Percentiles rank a stretch among this genome's conserved stretches.
These are phyloP conservation scores for Drosophila sturtevanti DNA, from an alignment of 1,140 invertebrate genomes.

Conservation along the genomic window DNA sequence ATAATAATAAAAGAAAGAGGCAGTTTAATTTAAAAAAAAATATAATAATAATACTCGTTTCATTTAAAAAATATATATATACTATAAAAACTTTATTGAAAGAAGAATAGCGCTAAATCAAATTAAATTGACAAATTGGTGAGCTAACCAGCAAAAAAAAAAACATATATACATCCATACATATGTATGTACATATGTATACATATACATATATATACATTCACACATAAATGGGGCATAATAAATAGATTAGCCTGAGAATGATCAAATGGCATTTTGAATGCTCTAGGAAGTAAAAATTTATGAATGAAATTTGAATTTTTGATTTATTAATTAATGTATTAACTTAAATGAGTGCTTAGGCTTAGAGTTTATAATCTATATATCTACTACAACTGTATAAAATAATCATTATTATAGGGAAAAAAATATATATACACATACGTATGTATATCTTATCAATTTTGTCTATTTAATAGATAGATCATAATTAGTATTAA, in stretches of 20 bases:
- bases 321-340: too few species aligned
- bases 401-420: too few species aligned
- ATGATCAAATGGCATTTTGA: background rate
- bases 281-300: background rate
- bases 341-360: too few species aligned
- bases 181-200: background rate
- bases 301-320: too few species aligned
- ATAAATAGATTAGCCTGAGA: slow-evolving; percentile 12
- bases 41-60: slow-evolving; percentile 34
- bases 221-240: slow-evolving; percentile 8
- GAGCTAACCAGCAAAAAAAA: background rate
- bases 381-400: too few species aligned
- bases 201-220: background rate
- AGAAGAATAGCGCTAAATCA: slow-evolving; percentile 50
- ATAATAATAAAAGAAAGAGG: slow-evolving; percentile 25
- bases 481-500: too few species aligned
- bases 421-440: too few species aligned
- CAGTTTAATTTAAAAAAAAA: slow-evolving; percentile 41
- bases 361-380: too few species aligned
- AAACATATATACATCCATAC: background rate
- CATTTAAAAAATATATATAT: slow-evolving; percentile 18
- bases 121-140: slow-evolving; percentile 69
- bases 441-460: too few species aligned
- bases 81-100: slow-evolving; percentile 9
- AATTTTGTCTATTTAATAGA: too few species aligned